Evolutionary conservation across 1,140 invertebrate species (phyloP), one percentile per base, ranked within the genome.

Genomic region (Elysia chlorotica): DNA sequence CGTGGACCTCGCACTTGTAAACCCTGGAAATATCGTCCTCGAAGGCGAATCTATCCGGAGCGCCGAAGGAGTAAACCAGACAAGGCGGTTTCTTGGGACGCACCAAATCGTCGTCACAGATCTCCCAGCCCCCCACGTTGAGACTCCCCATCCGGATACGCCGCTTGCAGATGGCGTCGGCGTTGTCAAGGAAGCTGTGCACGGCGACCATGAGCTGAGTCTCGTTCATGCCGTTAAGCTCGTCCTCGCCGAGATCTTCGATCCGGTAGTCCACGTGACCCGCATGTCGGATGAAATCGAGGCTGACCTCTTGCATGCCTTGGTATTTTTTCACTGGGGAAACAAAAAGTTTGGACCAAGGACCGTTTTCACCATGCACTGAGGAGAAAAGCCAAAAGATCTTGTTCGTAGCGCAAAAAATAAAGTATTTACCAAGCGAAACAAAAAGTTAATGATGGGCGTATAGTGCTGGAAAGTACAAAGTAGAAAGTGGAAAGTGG

Each of bases 81-180:
- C 41, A 48, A 48, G 10, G 10, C 10, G 10, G 41, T 48, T 48
- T 38, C 10, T 31, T 17, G 14, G 81, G 82, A 56, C 77, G 59
- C 65, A 71, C 79, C 48, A 71, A 56, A 17, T 36, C 23, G 48
- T 83, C 82, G 67, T 79, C 79, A 77, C 82, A 83, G n/a, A 83
- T 71, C 54, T 83, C 81, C 80, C 81, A 83, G 2, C 82, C 82
- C 17, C 82, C 82, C 59, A 82, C 82, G 1, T 67, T 77, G 19
- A 79, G 35, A 1, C 75, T 73, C 3, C 82, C 82, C 21, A 83
- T 74, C 17, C 80, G 75, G 41, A 81, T n/a, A n/a, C 78, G 77
- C 30, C 73, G 73, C 10, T 74, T 67, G 65, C 82, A 83, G 1
- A 76, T 30, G 3, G 48, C 35, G 41, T 48, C 41, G 10, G n/a